Percentiles rank a stretch among this genome's conserved stretches.
Evolutionary conservation across 1,140 invertebrate species (phyloP).

Genomic region (Cyrtorhinus lividipennis): DNA sequence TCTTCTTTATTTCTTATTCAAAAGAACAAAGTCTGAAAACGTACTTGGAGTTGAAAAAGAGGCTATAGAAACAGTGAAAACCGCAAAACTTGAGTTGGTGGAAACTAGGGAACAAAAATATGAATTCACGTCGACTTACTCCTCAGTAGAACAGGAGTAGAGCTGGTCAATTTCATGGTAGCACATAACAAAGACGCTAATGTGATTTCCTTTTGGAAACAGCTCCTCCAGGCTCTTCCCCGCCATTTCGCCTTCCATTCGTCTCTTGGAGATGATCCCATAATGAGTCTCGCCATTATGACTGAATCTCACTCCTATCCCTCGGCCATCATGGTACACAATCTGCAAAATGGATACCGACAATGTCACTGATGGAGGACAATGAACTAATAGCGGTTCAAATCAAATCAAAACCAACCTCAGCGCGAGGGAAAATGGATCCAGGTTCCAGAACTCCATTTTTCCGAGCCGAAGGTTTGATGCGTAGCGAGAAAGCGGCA

Average conservation of each 20-base stretch:
- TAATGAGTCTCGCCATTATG: not conserved
- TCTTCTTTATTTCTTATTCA: not conserved
- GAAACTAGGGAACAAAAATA: not conserved
- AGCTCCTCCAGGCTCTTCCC: not conserved
- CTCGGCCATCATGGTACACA: not conserved
- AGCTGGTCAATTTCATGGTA: not conserved
- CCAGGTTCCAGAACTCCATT: not conserved
- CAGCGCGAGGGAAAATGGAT: not conserved
- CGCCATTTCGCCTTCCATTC: not conserved
- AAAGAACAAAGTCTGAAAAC: not conserved
- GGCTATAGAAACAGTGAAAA: not conserved
- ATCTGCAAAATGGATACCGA: too few relatives aligned
- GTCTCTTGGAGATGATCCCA: not conserved
- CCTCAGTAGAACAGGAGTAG: not conserved
- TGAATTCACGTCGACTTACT: not conserved
- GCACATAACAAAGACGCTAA: not conserved
- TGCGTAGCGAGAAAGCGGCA: not conserved
- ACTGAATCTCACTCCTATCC: not conserved
- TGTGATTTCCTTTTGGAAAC: not conserved
- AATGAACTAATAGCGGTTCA: too few relatives aligned
- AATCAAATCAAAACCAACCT: too few relatives aligned
- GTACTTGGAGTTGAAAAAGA: not conserved
- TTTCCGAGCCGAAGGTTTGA: not conserved
- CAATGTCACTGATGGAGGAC: too few relatives aligned
- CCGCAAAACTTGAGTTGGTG: not conserved